These are phyloP conservation scores for Corythornis madagascariensis DNA, from an alignment of 2,113 vertebrate species.

Conservation along the genomic window DNA sequence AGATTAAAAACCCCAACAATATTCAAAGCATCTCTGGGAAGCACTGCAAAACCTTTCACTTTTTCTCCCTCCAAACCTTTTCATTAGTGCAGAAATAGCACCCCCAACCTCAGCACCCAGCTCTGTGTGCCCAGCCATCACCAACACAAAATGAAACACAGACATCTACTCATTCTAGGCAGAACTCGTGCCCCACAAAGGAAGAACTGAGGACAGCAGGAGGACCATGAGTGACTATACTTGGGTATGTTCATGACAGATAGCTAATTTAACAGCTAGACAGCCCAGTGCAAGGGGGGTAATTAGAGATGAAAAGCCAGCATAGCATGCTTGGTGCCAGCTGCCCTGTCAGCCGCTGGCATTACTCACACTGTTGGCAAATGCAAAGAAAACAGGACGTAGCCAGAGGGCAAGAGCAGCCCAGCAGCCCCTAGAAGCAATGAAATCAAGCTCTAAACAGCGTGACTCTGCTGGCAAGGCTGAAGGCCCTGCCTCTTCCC, in stretches of 20 bases:
- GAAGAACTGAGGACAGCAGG: background rate
- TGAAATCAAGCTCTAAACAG: background rate
- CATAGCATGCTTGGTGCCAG: background rate
- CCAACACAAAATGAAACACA: background rate
- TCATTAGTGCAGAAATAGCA: background rate
- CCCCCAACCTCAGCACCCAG: background rate
- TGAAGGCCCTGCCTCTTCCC: background rate
- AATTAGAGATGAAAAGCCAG: constrained; percentile 49
- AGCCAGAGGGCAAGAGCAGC: background rate
- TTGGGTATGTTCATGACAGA: background rate
- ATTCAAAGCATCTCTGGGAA: background rate
- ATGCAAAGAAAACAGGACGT: constrained; percentile 27
- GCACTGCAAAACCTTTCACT: background rate
- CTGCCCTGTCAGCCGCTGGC: constrained; percentile 17
- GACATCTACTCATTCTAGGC: background rate
- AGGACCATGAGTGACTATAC: background rate
- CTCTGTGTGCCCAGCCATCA: background rate
- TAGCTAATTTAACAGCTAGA: constrained; percentile 4
- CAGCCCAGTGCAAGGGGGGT: background rate
- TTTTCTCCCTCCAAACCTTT: background rate
- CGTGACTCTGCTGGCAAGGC: background rate
- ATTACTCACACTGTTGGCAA: constrained; percentile 24
- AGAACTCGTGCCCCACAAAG: background rate
- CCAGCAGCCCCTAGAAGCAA: background rate
- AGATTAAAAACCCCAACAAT: background rate